Percentiles rank a stretch among this genome's conserved stretches.
These are phyloP conservation scores for Drosophila novamexicana DNA, from an alignment of 1,140 invertebrate species.

Conservation along the genomic window DNA sequence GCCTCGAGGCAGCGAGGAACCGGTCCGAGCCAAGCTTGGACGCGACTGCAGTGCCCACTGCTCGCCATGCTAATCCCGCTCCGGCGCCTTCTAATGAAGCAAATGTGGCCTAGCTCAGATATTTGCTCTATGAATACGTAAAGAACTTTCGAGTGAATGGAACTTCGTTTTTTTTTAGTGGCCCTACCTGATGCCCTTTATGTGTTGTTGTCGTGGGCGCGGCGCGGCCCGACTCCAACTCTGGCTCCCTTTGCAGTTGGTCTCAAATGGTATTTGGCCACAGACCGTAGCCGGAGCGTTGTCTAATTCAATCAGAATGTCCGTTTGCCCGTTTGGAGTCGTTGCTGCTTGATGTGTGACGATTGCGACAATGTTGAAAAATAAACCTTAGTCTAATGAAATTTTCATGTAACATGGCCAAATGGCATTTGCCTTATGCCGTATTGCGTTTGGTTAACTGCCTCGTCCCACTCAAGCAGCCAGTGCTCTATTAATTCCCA, in stretches of 20 bases:
- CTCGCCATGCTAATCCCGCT: constrained; percentile 61
- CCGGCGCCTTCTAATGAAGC: constrained; percentile 66
- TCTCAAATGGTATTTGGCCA: constrained; percentile 29
- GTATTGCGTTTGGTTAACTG: constrained; percentile 45
- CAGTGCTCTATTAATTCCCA: constrained; percentile 61
- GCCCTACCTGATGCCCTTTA: background rate
- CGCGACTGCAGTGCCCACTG: constrained; percentile 3
- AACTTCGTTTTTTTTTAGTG: background rate
- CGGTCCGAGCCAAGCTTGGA: constrained; percentile 38
- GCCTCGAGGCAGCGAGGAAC: constrained; percentile 44
- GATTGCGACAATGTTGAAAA: constrained; percentile 20
- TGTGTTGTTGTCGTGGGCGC: no score
- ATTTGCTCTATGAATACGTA: constrained; percentile 56
- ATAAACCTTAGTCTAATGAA: constrained; percentile 61
- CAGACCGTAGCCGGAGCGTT: constrained; percentile 39
- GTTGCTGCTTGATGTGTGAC: constrained; percentile 46
- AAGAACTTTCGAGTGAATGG: constrained; percentile 40
- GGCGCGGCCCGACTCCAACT: background rate
- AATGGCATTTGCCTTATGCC: constrained; percentile 50
- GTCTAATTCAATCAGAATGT: constrained; percentile 79
- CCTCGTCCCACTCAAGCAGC: constrained; percentile 41
- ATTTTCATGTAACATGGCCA: constrained; percentile 75
- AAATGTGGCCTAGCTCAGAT: constrained; percentile 39
- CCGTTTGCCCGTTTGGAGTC: constrained; percentile 59
- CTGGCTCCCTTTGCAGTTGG: background rate